A percentile compares a stretch with the other conserved stretches of the same genome.
Evolutionary conservation across 2,888 invertebrate genomes (phyloP).

Genomic region (Agrotis puta): DNA sequence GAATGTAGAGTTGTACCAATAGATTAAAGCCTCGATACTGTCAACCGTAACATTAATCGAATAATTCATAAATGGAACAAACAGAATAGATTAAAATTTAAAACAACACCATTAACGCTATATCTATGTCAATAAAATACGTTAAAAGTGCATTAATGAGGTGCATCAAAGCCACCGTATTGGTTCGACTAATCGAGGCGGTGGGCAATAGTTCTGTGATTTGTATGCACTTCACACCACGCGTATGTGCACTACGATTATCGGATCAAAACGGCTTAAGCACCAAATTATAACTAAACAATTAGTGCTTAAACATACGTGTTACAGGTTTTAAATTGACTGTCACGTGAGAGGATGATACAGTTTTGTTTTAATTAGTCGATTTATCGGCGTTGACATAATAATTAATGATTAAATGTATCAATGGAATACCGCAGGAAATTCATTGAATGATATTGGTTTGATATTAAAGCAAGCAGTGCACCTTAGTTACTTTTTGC

Average conservation of each 20-base stretch:
- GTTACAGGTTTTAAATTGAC: slow-evolving; percentile 63
- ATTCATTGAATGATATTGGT: slow-evolving; percentile 20
- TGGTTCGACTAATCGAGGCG: slow-evolving; percentile 52
- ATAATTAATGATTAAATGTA: slow-evolving; percentile 6
- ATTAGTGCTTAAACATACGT: slow-evolving; percentile 69
- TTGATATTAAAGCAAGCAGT: neutral
- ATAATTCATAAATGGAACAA: slow-evolving; percentile 49
- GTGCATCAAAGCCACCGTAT: slow-evolving; percentile 60
- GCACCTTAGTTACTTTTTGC: neutral
- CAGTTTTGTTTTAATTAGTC: slow-evolving; percentile 8
- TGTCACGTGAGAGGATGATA: slow-evolving; percentile 3
- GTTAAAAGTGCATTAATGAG: slow-evolving; percentile 61
- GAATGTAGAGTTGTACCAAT: neutral
- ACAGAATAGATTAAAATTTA: slow-evolving; percentile 48
- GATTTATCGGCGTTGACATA: slow-evolving; percentile 9
- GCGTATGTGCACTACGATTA: slow-evolving; percentile 41
- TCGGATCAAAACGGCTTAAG: slow-evolving; percentile 59
- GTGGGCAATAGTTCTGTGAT: slow-evolving; percentile 61
- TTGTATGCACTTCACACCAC: slow-evolving; percentile 71
- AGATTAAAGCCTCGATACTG: slow-evolving; percentile 18
- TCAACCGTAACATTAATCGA: slow-evolving; percentile 28
- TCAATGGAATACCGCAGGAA: slow-evolving; percentile 32
- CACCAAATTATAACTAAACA: slow-evolving; percentile 66
- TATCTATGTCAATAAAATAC: slow-evolving; percentile 54
- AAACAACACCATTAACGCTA: slow-evolving; percentile 51